phyloP scores from a whole-genome alignment of 2,888 invertebrate species.

The Zaprionus bogoriensis region DNA sequence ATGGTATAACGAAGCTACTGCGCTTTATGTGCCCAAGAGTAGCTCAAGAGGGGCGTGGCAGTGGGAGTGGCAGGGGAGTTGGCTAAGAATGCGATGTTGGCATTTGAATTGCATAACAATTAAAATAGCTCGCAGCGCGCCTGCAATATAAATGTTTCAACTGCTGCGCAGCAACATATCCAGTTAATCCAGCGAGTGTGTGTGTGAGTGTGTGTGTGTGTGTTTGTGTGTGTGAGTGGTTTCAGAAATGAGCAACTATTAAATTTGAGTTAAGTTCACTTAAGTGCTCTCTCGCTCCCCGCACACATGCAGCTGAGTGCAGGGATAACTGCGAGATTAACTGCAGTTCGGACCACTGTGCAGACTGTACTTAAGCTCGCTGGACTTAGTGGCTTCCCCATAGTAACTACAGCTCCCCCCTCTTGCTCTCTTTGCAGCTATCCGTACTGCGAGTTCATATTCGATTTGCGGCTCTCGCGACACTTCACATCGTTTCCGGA shows the following conservation, averaged over 20 bases:
- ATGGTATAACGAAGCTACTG: slow-evolving; percentile 16
- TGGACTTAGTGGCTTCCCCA: no score
- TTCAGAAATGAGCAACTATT: neutral
- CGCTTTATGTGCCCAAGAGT: slow-evolving; percentile 14
- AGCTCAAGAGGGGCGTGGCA: neutral
- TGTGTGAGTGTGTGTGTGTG: neutral
- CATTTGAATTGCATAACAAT: slow-evolving; percentile 66
- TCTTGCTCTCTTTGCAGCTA: slow-evolving; percentile 64
- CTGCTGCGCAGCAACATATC: slow-evolving; percentile 12
- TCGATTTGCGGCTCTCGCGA: slow-evolving; percentile 80
- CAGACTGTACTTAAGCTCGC: neutral
- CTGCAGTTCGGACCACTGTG: neutral
- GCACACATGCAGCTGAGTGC: neutral
- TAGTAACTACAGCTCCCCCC: neutral
- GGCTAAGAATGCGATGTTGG: neutral
- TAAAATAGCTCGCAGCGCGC: slow-evolving; percentile 58
- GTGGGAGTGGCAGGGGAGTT: neutral
- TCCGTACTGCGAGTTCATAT: slow-evolving; percentile 81
- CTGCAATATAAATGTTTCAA: slow-evolving; percentile 35
- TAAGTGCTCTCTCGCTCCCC: neutral
- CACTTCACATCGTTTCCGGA: slow-evolving; percentile 80
- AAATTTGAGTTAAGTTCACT: neutral
- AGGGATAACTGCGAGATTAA: neutral
- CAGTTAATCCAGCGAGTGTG: neutral
- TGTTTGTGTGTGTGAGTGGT: neutral